phyloP scores from a whole-genome alignment of 2,797 vertebrate species.

The Hippopotamyrus pictus region DNA sequence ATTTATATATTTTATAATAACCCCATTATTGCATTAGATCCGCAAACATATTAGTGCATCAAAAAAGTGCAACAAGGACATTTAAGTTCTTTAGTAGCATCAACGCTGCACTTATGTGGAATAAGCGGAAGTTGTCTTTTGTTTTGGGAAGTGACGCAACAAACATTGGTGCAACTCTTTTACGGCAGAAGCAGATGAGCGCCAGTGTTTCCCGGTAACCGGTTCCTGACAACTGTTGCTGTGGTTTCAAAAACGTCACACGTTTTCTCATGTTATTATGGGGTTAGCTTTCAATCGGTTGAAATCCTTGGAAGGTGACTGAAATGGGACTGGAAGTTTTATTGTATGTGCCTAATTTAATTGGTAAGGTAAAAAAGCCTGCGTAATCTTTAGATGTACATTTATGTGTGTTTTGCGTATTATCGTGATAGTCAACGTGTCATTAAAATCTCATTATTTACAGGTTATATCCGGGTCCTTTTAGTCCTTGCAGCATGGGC shows the following conservation, averaged over 20 bases:
- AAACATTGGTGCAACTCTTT: neutral
- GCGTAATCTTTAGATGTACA: neutral
- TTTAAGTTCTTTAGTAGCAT: neutral
- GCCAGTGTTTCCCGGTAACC: neutral
- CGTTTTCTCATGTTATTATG: neutral
- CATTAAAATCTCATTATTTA: conserved; percentile 23
- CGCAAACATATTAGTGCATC: neutral
- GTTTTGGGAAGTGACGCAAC: conserved; percentile 1
- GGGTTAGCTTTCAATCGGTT: neutral
- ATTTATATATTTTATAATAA: neutral
- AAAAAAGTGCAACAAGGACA: neutral
- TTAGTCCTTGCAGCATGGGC: conserved; percentile 47
- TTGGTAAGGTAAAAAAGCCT: conserved; percentile 42
- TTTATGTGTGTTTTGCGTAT: neutral
- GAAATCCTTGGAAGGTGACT: neutral
- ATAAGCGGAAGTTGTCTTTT: neutral
- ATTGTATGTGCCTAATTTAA: conserved; percentile 51
- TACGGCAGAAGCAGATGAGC: neutral
- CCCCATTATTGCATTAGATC: neutral
- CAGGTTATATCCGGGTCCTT: conserved; percentile 54
- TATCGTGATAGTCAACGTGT: neutral
- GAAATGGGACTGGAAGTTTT: conserved; percentile 44
- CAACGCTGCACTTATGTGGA: neutral
- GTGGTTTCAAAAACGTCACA: neutral
- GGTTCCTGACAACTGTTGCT: neutral